phyloP scores from a whole-genome alignment of 1,140 invertebrate species.

The Teleogryllus occipitalis region DNA sequence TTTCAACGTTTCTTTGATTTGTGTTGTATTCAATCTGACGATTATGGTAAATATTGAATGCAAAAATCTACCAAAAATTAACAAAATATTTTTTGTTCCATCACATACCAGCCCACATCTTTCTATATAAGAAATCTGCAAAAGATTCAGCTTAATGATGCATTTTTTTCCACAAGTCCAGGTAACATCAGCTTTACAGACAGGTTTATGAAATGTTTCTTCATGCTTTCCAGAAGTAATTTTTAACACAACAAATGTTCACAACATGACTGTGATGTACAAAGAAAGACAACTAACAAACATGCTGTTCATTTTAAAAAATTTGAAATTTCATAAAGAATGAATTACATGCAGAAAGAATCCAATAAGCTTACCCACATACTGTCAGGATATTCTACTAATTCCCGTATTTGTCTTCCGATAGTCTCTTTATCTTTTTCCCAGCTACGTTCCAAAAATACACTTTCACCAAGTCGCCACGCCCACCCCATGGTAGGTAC shows the following conservation, averaged over 20 bases:
- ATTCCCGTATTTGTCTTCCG: conserved; percentile 64
- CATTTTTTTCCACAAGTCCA: no score
- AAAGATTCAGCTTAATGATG: no score
- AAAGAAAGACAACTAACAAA: neutral
- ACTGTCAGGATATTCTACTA: conserved; percentile 79
- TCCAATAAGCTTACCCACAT: conserved; percentile 59
- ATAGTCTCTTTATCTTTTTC: conserved; percentile 82
- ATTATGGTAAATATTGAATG: no score
- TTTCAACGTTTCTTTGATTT: no score
- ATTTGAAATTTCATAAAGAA: neutral
- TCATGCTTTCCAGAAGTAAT: neutral
- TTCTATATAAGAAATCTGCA: no score
- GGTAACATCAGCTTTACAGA: no score
- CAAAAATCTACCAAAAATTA: no score
- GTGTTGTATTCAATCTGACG: no score
- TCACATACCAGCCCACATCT: no score
- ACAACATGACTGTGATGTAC: neutral
- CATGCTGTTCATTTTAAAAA: neutral
- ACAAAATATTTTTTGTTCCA: no score
- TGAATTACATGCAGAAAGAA: neutral
- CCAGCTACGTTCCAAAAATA: conserved; percentile 86
- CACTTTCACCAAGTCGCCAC: conserved; percentile 88
- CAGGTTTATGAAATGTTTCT: no score
- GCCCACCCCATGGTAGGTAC: conserved; percentile 92
- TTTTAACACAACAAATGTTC: neutral